Evolutionary conservation across 64 coral and sea anemone species (phyloP), one percentile per base, ranked within the genome.

Genomic region (Cladopsammia gracilis): DNA sequence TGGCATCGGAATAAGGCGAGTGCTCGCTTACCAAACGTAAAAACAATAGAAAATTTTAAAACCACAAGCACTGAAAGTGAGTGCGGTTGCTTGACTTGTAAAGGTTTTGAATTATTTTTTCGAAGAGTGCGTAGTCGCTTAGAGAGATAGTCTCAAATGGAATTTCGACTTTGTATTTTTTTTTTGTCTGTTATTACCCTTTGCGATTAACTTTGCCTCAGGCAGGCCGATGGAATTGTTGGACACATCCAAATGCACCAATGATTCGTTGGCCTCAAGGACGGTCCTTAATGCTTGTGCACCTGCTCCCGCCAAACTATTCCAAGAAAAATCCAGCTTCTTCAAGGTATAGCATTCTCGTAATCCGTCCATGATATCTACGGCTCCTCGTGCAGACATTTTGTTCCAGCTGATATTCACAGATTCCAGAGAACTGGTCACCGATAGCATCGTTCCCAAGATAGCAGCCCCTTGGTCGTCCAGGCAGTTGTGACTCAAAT

Each of bases 401-500:
- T 76, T 77, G 16, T 90, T 90, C 88, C 88, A 90, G 24, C 88
- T 79, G 22, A 90, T 20, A 80, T 90, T 76, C 10, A 90, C 56
- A 67, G 24, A 67, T 20, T 90, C 88, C 14, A 90, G 88, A 18
- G 52, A 61, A 22, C 58, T 46, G 8, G 75, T 90, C 7, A 24
- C 16, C 22, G n/a, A 49, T 10, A 90, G n/a, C 24, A 56, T 62
- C 1, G 47, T 51, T 12, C 88, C 61, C 24, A 90, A 16, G 4
- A 53, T 68, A 23, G 19, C 20, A 2, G 73, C 74, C 62, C 57
- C 75, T 45, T 79, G 48, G 46, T 90, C 88, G 16, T 76, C 76
- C 4, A 90, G 57, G 52, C 65, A 51, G 24, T 90, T 79, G 24
- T 42, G 73, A 42, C 88, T 80, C 60, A 90, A 70, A 15, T 77